Conservation (phyloP, 2,113 vertebrate species). For the Austrofundulus limnaeus region DNA sequence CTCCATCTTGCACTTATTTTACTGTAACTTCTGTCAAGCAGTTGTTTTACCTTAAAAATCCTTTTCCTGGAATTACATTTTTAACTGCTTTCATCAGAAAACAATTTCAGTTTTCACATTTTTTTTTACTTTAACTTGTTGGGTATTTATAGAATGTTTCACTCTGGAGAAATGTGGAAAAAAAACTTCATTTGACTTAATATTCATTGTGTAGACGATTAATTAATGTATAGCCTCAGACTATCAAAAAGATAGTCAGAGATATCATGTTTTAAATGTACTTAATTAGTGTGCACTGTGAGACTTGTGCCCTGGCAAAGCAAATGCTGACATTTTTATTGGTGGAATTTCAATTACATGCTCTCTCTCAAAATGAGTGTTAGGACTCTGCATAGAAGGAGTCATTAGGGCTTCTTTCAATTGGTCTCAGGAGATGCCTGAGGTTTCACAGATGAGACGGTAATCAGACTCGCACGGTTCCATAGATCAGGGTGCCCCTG, state of each 20-base stretch:
- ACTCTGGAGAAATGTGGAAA: constrained; percentile 51
- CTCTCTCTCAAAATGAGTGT: constrained; percentile 48
- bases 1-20: not conserved
- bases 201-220: constrained; percentile 69
- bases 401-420: constrained; percentile 65
- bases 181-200: constrained; percentile 55
- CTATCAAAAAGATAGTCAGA: constrained; percentile 62
- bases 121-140: constrained; percentile 22
- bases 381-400: constrained; percentile 46
- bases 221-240: constrained; percentile 69
- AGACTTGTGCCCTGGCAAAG: constrained; percentile 62
- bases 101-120: not conserved
- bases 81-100: not conserved
- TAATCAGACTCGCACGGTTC: constrained; percentile 48
- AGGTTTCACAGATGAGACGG: constrained; percentile 64
- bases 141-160: constrained; percentile 29
- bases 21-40: not conserved
- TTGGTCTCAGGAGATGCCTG: constrained; percentile 68
- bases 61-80: not conserved
- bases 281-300: constrained; percentile 71
- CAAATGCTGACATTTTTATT: constrained; percentile 57
- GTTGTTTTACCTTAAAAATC: not conserved
- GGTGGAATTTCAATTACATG: constrained; percentile 65
- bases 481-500: constrained; percentile 51
- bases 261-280: constrained; percentile 71